phyloP scores from a whole-genome alignment of 2,113 vertebrate species.

The Pterocles gutturalis region DNA sequence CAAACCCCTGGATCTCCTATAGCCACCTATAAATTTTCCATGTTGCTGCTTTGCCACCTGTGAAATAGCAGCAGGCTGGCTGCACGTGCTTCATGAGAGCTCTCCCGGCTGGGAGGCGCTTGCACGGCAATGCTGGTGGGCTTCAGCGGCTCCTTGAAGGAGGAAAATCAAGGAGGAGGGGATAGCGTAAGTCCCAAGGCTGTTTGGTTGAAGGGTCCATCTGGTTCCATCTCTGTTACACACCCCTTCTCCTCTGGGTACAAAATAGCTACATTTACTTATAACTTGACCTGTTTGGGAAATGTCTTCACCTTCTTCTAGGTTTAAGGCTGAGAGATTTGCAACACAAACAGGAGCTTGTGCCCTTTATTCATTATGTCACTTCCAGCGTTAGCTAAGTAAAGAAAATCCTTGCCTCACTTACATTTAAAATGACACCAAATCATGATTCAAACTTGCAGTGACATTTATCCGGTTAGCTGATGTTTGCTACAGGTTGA shows the following conservation, averaged over 20 bases:
- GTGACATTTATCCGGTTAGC: constrained; percentile 66
- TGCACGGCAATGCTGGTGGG: not conserved
- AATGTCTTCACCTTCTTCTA: not conserved
- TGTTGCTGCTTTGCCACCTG: not conserved
- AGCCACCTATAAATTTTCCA: not conserved
- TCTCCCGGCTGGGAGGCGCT: not conserved
- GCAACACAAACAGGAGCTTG: constrained; percentile 27
- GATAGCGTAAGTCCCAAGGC: not conserved
- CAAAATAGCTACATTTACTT: not conserved
- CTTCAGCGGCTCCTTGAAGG: not conserved
- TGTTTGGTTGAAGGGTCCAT: not conserved
- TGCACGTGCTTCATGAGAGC: rapidly evolving
- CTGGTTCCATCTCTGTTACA: not conserved
- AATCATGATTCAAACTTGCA: constrained; percentile 47
- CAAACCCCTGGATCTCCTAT: not conserved
- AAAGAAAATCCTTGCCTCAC: constrained; percentile 48
- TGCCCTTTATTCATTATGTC: constrained; percentile 47
- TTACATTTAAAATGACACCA: constrained; percentile 60
- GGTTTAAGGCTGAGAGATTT: constrained; percentile 21
- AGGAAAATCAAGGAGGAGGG: not conserved
- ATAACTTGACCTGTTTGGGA: not conserved
- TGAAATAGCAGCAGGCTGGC: not conserved
- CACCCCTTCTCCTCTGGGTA: not conserved
- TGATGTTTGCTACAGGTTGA: constrained; percentile 52
- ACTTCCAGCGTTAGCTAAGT: constrained; percentile 14